Evolutionary conservation across 2,797 vertebrate species (phyloP).

Genomic region (Schizopygopsis malacanthus): DNA sequence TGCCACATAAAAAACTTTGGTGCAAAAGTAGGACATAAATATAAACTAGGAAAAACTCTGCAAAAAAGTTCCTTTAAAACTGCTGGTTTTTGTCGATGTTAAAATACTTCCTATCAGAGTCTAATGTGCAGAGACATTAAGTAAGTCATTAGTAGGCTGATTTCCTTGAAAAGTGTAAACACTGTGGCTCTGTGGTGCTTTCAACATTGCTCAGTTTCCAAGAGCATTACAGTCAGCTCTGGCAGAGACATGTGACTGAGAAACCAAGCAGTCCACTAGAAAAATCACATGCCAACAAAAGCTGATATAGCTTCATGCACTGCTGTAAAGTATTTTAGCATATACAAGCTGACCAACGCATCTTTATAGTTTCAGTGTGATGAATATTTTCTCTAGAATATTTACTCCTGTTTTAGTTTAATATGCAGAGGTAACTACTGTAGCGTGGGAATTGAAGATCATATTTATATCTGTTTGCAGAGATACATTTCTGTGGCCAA

Average conservation of each 20-base stretch:
- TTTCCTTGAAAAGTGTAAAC: slow-evolving; percentile 26
- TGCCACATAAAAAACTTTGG: slow-evolving; percentile 23
- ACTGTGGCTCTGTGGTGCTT: not conserved
- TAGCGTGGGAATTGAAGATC: no score
- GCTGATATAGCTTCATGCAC: not conserved
- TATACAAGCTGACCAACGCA: slow-evolving; percentile 3
- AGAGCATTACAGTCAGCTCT: slow-evolving; percentile 6
- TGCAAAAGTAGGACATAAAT: slow-evolving; percentile 24
- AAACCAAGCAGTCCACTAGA: not conserved
- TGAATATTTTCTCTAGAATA: not conserved
- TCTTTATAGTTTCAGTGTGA: slow-evolving; percentile 13
- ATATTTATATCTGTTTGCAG: no score
- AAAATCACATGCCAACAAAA: not conserved
- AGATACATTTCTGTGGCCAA: no score
- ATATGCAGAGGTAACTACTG: not conserved
- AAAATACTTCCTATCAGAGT: not conserved
- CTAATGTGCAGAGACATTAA: slow-evolving; percentile 35
- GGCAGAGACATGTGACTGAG: not conserved
- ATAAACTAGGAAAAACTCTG: slow-evolving; percentile 1
- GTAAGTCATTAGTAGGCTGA: slow-evolving; percentile 23
- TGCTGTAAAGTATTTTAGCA: not conserved
- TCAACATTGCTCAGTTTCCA: slow-evolving; percentile 20
- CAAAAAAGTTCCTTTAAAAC: slow-evolving; percentile 31
- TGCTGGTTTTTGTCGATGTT: not conserved
- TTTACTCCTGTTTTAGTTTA: not conserved